Percentiles rank a stretch among this genome's conserved stretches.
Evolutionary conservation across 2,113 vertebrate species (phyloP).

Genomic region (Corydoras sp.): DNA sequence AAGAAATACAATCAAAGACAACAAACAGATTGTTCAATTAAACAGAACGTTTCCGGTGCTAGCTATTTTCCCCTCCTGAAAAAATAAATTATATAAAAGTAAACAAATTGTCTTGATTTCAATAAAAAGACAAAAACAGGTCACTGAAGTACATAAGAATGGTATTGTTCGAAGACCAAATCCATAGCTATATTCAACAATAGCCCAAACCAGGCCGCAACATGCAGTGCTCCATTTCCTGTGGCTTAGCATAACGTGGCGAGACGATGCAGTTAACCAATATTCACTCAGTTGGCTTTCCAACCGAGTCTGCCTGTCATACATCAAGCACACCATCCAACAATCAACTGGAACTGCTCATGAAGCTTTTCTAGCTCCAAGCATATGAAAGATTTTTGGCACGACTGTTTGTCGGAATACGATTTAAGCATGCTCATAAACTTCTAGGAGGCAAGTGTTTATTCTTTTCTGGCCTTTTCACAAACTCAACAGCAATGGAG

Average conservation of each 20-base stretch:
- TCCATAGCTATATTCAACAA: constrained; percentile 5
- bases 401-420: background rate
- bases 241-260: constrained; percentile 13
- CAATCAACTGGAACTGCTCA: background rate
- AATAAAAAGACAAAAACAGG: constrained; percentile 14
- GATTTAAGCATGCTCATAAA: background rate
- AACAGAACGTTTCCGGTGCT: constrained; percentile 5
- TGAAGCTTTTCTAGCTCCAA: background rate
- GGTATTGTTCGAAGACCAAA: constrained; percentile 26
- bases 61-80: constrained; percentile 11
- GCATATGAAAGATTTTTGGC: background rate
- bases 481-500: background rate
- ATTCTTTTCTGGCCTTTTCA: background rate
- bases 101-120: background rate
- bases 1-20: too few relatives aligned
- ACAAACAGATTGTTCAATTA: constrained; percentile 25
- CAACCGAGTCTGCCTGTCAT: constrained; percentile 18
- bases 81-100: background rate
- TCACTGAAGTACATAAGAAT: constrained; percentile 4
- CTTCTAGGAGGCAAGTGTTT: background rate
- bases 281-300: constrained; percentile 1
- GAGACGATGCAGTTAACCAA: constrained; percentile 9
- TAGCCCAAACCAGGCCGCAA: constrained; percentile 6
- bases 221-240: constrained; percentile 37
- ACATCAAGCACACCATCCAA: background rate